A percentile compares a stretch with the other conserved stretches of the same genome.
Evolutionary conservation across 2,888 invertebrate genomes (phyloP).

Genomic region (Deroplatys truncata): DNA sequence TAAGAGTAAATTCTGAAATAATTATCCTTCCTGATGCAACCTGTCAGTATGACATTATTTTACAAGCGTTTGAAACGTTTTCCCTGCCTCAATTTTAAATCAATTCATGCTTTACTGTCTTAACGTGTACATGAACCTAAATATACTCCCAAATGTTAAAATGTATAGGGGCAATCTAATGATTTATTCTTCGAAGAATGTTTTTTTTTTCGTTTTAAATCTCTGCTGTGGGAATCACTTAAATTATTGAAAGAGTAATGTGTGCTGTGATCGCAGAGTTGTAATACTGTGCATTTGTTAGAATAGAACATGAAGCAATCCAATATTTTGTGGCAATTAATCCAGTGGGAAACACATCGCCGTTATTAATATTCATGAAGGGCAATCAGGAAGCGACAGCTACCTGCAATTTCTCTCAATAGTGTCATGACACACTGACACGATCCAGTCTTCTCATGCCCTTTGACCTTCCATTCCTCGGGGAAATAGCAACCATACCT

Average conservation of each 20-base stretch:
- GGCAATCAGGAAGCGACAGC: background rate
- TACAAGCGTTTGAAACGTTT: too few species aligned
- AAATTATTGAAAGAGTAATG: background rate
- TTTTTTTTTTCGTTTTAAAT: too few species aligned
- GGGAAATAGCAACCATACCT: background rate
- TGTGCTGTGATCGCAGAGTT: background rate
- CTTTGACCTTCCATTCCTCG: background rate
- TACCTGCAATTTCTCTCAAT: background rate
- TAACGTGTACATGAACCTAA: too few species aligned
- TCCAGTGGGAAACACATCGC: background rate
- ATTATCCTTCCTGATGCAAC: too few species aligned
- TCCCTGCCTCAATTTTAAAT: too few species aligned
- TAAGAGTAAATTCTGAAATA: too few species aligned
- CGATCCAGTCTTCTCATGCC: background rate
- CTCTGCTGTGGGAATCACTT: too few species aligned
- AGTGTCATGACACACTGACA: background rate
- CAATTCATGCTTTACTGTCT: too few species aligned
- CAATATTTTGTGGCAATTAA: background rate
- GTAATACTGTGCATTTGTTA: background rate
- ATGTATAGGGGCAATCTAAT: too few species aligned
- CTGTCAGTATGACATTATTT: too few species aligned
- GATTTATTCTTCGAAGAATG: too few species aligned
- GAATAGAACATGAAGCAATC: background rate
- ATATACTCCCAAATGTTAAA: too few species aligned
- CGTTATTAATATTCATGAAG: background rate